Evolutionary conservation across 2,113 vertebrate genomes (phyloP), one percentile per base, ranked within the genome.

Genomic region (Nycticryphes semicollaris): DNA sequence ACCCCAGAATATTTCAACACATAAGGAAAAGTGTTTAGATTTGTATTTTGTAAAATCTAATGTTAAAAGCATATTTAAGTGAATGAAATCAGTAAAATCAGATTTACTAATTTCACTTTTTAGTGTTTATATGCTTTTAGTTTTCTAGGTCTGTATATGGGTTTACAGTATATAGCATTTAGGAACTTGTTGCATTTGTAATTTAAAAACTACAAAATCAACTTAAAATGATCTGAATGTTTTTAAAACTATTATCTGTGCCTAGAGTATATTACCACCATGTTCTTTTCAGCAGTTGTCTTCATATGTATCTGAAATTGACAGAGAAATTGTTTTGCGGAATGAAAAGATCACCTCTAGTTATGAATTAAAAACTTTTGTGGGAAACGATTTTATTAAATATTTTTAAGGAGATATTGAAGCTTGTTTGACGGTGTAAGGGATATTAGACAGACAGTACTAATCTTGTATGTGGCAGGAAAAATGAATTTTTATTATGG

Each of bases 351-450:
- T 8, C 4, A 21, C 24, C 3, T 79, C 24, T 41, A 43, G 6
- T 3, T 69, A 56, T 62, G 20, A 76, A n/a, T 48, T 54, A 6
- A 74, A 59, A 75, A 27, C 22, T 16, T 43, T n/a, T 14, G 8
- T 56, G 5, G 8, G 4, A 84, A 77, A 70, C 3, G 37, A 2
- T 31, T 51, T 53, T 59, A 82, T 30, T 14, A 81, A 70, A 56
- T 28, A 31, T 3, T 22, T 87, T 62, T 50, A 68, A 54, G 11
- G 39, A 21, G 18, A 41, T 43, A 27, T 3, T 60, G 45, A 67
- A 67, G 4, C 5, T 47, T 1, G 0, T 75, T 62, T 70, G 22
- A 45, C 67, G 3, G 11, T 17, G 1, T 37, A 5, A 68, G 12
- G 0, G 10, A 8, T 72, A n/a, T 68, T 8, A 75, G 33, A 83